phyloP scores from a whole-genome alignment of 1,140 invertebrate species.

The Cotesia typhae region DNA sequence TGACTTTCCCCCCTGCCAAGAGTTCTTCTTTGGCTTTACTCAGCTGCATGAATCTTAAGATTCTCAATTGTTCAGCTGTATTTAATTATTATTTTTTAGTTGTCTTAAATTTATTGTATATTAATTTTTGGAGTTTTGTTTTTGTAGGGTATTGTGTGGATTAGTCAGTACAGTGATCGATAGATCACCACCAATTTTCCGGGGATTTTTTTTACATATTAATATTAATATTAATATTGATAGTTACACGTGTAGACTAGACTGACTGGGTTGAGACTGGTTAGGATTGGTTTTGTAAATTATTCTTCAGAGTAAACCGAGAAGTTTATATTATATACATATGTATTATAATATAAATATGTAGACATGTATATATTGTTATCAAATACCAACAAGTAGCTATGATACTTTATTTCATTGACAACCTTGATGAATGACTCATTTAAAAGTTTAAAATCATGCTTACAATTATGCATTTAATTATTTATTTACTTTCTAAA shows the following conservation, averaged over 20 bases:
- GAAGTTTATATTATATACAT: background rate
- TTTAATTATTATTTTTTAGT: background rate
- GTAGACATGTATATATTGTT: background rate
- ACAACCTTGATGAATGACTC: conserved; percentile 16
- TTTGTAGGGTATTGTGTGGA: too few species aligned
- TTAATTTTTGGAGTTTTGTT: too few species aligned
- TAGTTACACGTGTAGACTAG: background rate
- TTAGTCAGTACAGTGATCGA: too few species aligned
- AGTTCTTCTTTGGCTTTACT: conserved; percentile 2
- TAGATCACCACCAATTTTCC: too few species aligned
- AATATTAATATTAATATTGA: too few species aligned
- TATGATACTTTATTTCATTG: conserved; percentile 12
- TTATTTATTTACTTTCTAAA: too few species aligned
- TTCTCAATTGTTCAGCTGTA: conserved; percentile 9
- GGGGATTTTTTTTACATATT: too few species aligned
- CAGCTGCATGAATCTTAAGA: background rate
- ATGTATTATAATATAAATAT: too few species aligned
- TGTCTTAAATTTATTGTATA: background rate
- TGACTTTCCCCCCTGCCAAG: conserved; percentile 16
- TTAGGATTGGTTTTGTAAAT: background rate
- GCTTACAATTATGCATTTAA: background rate
- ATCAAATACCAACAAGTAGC: conserved; percentile 11
- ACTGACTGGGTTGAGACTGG: conserved; percentile 1
- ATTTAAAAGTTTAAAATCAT: conserved; percentile 13
- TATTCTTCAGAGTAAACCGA: conserved; percentile 2